These are phyloP conservation scores for Dicrostonyx torquatus DNA, from an alignment of 2,797 vertebrate species.

Conservation along the genomic window DNA sequence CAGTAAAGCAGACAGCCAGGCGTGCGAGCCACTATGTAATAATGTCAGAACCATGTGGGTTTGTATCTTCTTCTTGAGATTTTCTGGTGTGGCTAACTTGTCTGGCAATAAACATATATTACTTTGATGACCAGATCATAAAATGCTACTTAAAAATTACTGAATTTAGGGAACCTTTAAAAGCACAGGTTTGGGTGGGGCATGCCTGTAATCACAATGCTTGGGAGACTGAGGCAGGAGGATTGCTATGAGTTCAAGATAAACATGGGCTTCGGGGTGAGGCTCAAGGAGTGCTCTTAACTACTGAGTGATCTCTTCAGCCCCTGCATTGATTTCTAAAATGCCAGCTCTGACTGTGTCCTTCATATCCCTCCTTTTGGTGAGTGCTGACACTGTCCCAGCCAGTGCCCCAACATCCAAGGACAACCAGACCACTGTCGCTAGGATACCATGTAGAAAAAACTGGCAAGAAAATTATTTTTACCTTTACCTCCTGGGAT, in stretches of 20 bases:
- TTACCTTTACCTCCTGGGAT: slow-evolving; percentile 78
- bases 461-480: slow-evolving; percentile 78
- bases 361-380: slow-evolving; percentile 39
- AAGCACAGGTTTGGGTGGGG: neutral
- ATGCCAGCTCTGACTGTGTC: neutral
- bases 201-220: neutral
- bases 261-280: neutral
- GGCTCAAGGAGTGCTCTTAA: neutral
- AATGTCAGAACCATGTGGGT: neutral
- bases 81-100: slow-evolving; percentile 51
- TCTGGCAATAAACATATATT: slow-evolving; percentile 46
- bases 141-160: slow-evolving; percentile 48
- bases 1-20: neutral
- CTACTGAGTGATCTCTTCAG: neutral
- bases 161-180: slow-evolving; percentile 2
- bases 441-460: slow-evolving; percentile 77
- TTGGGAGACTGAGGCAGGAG: neutral
- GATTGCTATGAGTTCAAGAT: neutral
- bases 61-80: slow-evolving; percentile 52
- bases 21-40: slow-evolving; percentile 37
- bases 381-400: slow-evolving; percentile 42
- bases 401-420: slow-evolving; percentile 59
- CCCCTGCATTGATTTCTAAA: slow-evolving; percentile 29
- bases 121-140: slow-evolving; percentile 49
- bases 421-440: slow-evolving; percentile 62